phyloP scores from a whole-genome alignment of 2,113 vertebrate species.

The Hemiprocne comata region DNA sequence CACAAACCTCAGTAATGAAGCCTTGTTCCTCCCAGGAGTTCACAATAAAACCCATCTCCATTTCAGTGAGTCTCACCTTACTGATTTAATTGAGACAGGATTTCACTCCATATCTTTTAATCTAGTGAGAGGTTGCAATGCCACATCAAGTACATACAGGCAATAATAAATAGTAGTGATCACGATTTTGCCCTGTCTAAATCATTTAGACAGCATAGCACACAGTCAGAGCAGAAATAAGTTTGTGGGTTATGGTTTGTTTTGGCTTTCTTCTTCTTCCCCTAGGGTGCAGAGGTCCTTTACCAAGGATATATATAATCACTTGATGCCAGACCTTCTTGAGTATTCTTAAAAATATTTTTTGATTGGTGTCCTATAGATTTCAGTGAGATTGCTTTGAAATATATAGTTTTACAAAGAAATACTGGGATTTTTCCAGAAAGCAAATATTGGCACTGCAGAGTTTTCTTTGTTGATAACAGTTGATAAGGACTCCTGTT shows the following conservation, averaged over 20 bases:
- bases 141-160: neutral
- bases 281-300: neutral
- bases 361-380: neutral
- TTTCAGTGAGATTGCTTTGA: neutral
- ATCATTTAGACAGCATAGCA: neutral
- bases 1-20: neutral
- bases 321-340: neutral
- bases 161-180: neutral
- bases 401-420: neutral
- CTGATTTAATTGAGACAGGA: neutral
- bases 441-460: neutral
- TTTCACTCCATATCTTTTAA: neutral
- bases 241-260: neutral
- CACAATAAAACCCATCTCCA: neutral
- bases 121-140: neutral
- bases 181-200: neutral
- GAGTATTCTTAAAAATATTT: neutral
- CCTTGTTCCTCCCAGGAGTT: neutral
- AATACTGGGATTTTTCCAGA: neutral
- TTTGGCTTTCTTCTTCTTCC: neutral
- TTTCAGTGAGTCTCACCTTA: neutral
- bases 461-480: neutral
- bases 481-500: neutral
- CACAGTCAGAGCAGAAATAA: accelerated
- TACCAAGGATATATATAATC: neutral